Evolutionary conservation across 1,140 invertebrate genomes (phyloP), one percentile per base, ranked within the genome.

Genomic region (Halictus rubicundus): DNA sequence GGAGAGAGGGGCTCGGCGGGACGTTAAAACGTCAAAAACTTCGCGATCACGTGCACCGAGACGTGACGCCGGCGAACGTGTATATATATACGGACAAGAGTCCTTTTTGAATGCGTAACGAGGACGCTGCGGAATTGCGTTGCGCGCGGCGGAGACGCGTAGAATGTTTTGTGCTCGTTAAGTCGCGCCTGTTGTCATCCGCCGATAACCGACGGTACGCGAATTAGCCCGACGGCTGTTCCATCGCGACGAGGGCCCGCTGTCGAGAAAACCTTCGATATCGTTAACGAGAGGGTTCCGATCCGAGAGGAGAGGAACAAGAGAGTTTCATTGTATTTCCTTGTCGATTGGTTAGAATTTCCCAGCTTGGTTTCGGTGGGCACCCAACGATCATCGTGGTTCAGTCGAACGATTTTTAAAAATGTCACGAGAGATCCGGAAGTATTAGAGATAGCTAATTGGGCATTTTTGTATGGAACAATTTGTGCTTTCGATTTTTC

Each of bases 11-110:
- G 49, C 5, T 32, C 14, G n/a, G 19, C n/a, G n/a, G 10, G 2
- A 39, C 12, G 16, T 52, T 37, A 66, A 52, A 74, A 74, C 63
- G 78, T 65, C 46, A 66, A 79, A 74, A 79, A 79, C 42, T 25
- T 46, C 23, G 59, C 42, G 69, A 70, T 64, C 76, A n/a, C 60
- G 59, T 39, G 42, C 66, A 70, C 32, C 59, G 68, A 59, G 60
- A 78, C 69, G 76, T 71, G 68, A 78, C 63, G 42, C 46, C 32
- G 37, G 32, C 16, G 14, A 19, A 23, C 46, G 49, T n/a, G n/a
- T n/a, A n/a, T n/a, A n/a, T n/a, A 65, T 42, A 66, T 25, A 23
- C 46, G 65, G 65, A 32, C 21, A 74, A 65, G 52, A 25, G 54
- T 25, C 37, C 25, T 49, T 61, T 61, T 39, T 59, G 66, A 70